Conservation (phyloP, 37 sponge, comb jelly and placozoan species). For the Petrosia ficiformis region DNA sequence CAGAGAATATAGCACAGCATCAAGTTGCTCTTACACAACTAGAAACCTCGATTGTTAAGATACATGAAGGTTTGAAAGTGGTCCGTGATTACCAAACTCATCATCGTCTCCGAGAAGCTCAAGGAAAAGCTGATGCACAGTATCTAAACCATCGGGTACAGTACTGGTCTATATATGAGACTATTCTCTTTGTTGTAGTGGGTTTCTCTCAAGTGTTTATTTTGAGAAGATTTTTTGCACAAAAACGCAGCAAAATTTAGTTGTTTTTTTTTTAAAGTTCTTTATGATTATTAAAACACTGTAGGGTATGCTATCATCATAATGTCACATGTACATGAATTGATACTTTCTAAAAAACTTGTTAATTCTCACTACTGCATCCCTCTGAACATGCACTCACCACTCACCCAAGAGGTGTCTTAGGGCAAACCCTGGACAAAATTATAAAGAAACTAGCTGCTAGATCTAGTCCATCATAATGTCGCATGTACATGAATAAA, state of each 20-base stretch:
- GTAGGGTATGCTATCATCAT: too few relatives aligned
- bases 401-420: too few relatives aligned
- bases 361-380: too few relatives aligned
- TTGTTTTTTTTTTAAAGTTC: too few relatives aligned
- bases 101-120: constrained; percentile 79
- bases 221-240: constrained; percentile 88
- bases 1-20: constrained; percentile 49
- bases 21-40: constrained; percentile 90
- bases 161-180: constrained; percentile 90
- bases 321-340: too few relatives aligned
- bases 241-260: constrained; percentile 73
- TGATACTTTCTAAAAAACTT: too few relatives aligned
- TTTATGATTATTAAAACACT: too few relatives aligned
- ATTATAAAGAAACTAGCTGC: too few relatives aligned
- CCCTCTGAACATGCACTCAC: too few relatives aligned
- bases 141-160: constrained; percentile 78
- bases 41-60: constrained; percentile 77
- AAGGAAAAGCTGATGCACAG: constrained; percentile 82
- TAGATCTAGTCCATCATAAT: too few relatives aligned
- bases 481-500: too few relatives aligned
- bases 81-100: constrained; percentile 93
- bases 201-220: constrained; percentile 83
- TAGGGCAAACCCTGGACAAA: too few relatives aligned
- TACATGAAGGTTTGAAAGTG: constrained; percentile 88
- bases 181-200: constrained; percentile 77